Conservation (phyloP, 2,888 invertebrate species). For the Trissolcus japonicus region DNA sequence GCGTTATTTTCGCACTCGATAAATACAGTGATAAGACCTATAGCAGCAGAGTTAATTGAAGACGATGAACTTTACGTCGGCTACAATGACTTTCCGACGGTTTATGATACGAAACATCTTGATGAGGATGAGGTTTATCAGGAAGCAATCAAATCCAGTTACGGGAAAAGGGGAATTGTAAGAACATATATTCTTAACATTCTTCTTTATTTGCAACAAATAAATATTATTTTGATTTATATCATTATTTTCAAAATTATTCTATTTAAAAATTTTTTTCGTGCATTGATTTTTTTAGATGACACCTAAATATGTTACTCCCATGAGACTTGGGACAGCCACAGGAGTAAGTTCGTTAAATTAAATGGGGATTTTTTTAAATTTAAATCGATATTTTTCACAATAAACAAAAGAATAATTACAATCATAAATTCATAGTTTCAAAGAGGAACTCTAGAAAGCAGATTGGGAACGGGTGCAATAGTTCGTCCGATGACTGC, state of each 20-base stretch:
- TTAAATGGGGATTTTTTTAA: background rate
- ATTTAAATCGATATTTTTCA: too few relatives aligned
- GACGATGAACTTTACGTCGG: conserved; percentile 84
- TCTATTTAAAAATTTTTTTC: background rate
- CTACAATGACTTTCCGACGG: conserved; percentile 83
- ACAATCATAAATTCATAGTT: conserved; percentile 63
- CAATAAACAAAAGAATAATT: background rate
- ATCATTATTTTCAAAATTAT: background rate
- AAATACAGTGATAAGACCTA: conserved; percentile 47
- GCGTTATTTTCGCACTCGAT: conserved; percentile 28
- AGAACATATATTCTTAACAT: too few relatives aligned
- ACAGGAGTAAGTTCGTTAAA: conserved; percentile 75
- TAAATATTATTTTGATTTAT: background rate
- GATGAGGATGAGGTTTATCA: conserved; percentile 86
- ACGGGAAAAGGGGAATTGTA: conserved; percentile 83
- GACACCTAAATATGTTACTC: conserved; percentile 77
- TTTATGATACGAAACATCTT: conserved; percentile 82
- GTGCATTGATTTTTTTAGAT: conserved; percentile 60
- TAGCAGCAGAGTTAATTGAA: conserved; percentile 73
- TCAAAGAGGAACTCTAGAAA: conserved; percentile 74
- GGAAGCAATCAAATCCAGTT: conserved; percentile 85
- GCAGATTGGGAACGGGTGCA: conserved; percentile 75
- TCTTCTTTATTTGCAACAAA: too few relatives aligned
- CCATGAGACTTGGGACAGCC: conserved; percentile 79
- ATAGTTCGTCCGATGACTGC: conserved; percentile 92